Conservation (phyloP, 2,797 vertebrate species). For the Pseudochirops cupreus region DNA sequence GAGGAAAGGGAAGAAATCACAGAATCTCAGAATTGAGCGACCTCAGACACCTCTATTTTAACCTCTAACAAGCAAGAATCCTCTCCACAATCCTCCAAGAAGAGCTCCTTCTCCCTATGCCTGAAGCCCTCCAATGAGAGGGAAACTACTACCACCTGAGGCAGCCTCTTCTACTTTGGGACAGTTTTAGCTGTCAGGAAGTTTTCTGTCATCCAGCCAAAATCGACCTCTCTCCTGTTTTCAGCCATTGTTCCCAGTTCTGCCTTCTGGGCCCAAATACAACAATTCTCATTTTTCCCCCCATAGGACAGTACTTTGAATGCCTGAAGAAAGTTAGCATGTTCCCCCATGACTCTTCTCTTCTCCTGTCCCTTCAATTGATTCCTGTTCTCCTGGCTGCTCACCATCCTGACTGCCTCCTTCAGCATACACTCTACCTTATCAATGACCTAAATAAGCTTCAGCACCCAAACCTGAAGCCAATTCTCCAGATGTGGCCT, state of each 20-base stretch:
- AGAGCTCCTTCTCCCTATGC: not conserved
- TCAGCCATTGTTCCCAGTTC: not conserved
- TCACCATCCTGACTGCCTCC: not conserved
- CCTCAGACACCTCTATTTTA: not conserved
- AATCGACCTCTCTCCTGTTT: not conserved
- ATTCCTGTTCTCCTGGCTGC: not conserved
- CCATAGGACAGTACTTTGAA: not conserved
- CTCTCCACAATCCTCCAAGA: not conserved
- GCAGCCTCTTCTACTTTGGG: not conserved
- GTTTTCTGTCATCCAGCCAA: not conserved
- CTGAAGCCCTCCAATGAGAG: not conserved
- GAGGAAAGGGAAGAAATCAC: not conserved
- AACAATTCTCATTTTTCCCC: not conserved
- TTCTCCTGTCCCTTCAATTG: not conserved
- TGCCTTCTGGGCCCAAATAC: not conserved
- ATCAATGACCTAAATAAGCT: not conserved
- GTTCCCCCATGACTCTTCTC: not conserved
- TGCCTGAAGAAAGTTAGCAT: not conserved
- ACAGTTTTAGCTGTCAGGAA: not conserved
- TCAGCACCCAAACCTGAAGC: not conserved
- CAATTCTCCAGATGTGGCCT: not conserved
- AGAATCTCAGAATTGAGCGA: not conserved
- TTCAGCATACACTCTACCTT: not conserved
- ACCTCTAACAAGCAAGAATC: not conserved
- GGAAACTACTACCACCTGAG: not conserved